Conservation (phyloP, 1,140 invertebrate species). For the Aphis craccivora region DNA sequence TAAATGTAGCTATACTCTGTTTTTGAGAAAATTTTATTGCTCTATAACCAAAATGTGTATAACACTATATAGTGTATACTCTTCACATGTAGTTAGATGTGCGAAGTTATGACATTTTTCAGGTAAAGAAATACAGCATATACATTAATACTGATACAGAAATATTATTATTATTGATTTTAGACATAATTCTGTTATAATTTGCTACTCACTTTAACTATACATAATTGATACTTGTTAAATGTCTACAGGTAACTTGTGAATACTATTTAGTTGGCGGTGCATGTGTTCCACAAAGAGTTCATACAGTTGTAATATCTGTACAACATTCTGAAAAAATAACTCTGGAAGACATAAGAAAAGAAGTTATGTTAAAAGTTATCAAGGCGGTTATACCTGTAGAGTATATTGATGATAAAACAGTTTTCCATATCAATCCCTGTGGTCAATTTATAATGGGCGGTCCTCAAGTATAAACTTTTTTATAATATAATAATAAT, state of each 20-base stretch:
- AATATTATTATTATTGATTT: too few relatives aligned
- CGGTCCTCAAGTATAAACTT: conserved; percentile 78
- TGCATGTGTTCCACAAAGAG: conserved; percentile 88
- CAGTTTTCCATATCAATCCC: conserved; percentile 95
- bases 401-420: conserved; percentile 91
- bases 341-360: conserved; percentile 81
- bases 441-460: conserved; percentile 96
- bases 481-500: too few relatives aligned
- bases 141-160: too few relatives aligned
- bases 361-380: conserved; percentile 90
- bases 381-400: conserved; percentile 91
- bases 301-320: conserved; percentile 97
- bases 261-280: conserved; percentile 84
- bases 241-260: conserved; percentile 75
- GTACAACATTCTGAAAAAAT: conserved; percentile 96
- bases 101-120: too few relatives aligned
- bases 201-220: too few relatives aligned
- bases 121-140: too few relatives aligned
- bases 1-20: too few relatives aligned
- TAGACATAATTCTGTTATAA: too few relatives aligned
- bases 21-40: too few relatives aligned
- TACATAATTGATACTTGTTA: background rate
- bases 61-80: too few relatives aligned
- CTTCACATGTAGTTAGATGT: too few relatives aligned
- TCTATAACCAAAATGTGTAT: too few relatives aligned